Evolutionary conservation across 2,888 invertebrate genomes (phyloP).

Genomic region (Lissocephala sabroskyi): DNA sequence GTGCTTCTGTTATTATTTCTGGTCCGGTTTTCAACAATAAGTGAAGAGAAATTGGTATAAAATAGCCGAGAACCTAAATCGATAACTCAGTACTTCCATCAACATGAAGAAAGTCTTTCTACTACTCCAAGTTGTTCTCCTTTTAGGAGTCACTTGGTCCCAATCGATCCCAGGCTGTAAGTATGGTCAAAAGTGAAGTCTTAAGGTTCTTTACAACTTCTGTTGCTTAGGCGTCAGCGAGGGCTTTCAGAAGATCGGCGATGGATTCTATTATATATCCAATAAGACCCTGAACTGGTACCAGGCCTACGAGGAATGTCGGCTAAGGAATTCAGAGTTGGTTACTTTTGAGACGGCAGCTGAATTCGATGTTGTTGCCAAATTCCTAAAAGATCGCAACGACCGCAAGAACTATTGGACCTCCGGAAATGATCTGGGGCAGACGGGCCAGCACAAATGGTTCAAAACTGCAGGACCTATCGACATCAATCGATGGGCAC

Average conservation of each 20-base stretch:
- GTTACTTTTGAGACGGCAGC: conserved; percentile 11
- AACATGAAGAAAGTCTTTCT: no score
- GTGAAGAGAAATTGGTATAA: no score
- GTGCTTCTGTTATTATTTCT: no score
- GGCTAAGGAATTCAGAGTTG: neutral
- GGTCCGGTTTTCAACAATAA: no score
- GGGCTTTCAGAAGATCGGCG: neutral
- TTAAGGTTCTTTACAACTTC: no score
- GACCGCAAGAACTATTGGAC: conserved; percentile 19
- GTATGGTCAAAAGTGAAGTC: no score
- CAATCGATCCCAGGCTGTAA: no score
- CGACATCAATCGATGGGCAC: conserved; percentile 5
- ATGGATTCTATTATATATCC: neutral
- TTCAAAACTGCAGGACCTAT: conserved; percentile 24
- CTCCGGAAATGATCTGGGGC: conserved; percentile 36
- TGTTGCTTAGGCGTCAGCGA: no score
- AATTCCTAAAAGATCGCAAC: conserved; percentile 6
- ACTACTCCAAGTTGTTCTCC: no score
- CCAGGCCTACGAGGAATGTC: conserved; percentile 1
- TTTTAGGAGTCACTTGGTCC: no score
- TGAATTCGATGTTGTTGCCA: conserved; percentile 12
- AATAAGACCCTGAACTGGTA: neutral
- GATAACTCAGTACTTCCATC: no score
- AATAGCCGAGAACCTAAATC: no score
- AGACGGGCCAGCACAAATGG: conserved; percentile 32